Evolutionary conservation across 1,140 invertebrate genomes (phyloP).

Genomic region (Delia radicum): DNA sequence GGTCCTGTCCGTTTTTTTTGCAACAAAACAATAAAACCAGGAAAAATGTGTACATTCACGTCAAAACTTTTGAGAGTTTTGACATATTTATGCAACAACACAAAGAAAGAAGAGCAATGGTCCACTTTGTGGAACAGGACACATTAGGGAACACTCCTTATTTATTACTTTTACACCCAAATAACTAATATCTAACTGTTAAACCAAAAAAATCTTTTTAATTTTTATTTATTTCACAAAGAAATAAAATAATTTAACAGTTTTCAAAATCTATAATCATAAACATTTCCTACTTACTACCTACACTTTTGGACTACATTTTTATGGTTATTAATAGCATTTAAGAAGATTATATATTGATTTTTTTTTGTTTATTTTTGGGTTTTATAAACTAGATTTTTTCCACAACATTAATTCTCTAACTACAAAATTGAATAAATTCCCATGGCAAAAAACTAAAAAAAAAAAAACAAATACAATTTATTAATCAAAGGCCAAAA

Average conservation of each 20-base stretch:
- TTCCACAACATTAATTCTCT: neutral
- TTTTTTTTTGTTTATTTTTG: neutral
- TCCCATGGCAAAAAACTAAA: neutral
- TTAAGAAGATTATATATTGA: conserved; percentile 1
- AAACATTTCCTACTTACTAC: neutral
- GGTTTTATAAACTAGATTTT: neutral
- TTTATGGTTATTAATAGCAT: neutral
- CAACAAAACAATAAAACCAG: no score
- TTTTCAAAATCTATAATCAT: neutral
- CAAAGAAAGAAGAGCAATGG: no score
- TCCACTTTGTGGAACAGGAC: no score
- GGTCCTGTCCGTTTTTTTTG: no score
- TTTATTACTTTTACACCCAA: no score
- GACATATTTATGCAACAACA: no score
- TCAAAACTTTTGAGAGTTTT: no score
- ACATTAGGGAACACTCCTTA: no score
- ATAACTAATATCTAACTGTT: neutral
- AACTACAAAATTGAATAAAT: neutral
- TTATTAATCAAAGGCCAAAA: neutral
- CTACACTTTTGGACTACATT: neutral
- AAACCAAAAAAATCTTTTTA: neutral
- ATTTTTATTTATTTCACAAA: neutral
- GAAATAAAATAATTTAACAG: neutral
- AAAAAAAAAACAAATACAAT: neutral
- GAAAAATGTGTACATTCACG: no score